phyloP scores from a whole-genome alignment of 1,140 invertebrate species.

The Eupristina koningsbergeri region DNA sequence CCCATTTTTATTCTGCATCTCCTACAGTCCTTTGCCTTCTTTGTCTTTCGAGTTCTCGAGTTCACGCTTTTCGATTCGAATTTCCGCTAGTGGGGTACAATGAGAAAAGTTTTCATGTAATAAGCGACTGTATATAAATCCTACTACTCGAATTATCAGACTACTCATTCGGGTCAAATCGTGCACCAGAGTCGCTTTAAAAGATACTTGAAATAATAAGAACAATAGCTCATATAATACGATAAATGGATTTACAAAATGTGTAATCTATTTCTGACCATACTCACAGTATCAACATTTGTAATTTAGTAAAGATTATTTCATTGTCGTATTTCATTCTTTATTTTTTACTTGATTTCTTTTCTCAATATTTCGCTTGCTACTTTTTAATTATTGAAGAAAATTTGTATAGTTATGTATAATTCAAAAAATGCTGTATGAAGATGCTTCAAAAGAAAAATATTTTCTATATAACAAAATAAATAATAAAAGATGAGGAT shows the following conservation, averaged over 20 bases:
- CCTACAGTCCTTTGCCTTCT: neutral
- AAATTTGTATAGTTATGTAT: no score
- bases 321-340: neutral
- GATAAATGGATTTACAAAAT: neutral
- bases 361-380: no score
- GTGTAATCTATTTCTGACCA: neutral
- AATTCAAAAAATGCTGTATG: neutral
- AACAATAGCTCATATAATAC: neutral
- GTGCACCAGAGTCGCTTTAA: neutral
- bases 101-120: slow-evolving; percentile 68
- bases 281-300: neutral
- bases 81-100: slow-evolving; percentile 52
- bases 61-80: slow-evolving; percentile 25
- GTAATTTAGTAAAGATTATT: neutral
- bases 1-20: slow-evolving; percentile 24
- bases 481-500: neutral
- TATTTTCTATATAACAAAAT: neutral
- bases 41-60: slow-evolving; percentile 6
- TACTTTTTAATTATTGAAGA: no score
- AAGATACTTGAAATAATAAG: neutral
- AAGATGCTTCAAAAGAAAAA: neutral
- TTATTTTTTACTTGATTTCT: neutral
- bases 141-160: neutral
- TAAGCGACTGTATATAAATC: slow-evolving; percentile 55
- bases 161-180: neutral